phyloP scores from a whole-genome alignment of 2,888 invertebrate genomes.

The Tanypteryx hageni region DNA sequence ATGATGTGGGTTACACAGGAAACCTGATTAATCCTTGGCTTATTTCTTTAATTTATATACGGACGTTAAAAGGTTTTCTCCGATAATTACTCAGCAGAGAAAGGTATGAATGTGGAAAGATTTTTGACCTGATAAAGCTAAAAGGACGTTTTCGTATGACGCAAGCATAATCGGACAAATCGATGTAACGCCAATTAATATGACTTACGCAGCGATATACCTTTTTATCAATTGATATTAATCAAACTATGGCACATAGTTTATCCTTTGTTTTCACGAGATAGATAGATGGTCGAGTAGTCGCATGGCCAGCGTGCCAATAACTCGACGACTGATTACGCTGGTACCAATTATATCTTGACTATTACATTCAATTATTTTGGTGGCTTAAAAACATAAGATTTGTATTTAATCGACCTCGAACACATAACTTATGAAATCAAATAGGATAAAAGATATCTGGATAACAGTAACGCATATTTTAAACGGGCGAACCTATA shows the following conservation, averaged over 20 bases:
- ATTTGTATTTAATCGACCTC: not conserved
- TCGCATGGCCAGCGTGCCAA: slow-evolving; percentile 7
- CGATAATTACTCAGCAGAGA: not conserved
- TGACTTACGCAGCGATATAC: not conserved
- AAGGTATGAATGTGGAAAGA: not conserved
- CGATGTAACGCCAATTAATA: not conserved
- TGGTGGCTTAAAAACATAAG: not conserved
- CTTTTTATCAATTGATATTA: not conserved
- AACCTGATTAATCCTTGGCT: too few species aligned
- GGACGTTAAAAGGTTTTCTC: not conserved
- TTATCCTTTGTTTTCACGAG: not conserved
- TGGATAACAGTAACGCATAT: too few species aligned
- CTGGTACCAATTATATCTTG: not conserved
- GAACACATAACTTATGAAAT: not conserved
- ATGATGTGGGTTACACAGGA: too few species aligned
- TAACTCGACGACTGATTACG: not conserved
- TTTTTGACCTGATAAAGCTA: not conserved
- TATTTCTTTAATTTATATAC: too few species aligned
- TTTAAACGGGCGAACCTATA: too few species aligned
- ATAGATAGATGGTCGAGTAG: not conserved
- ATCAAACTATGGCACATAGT: not conserved
- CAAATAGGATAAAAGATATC: too few species aligned
- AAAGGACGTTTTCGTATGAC: not conserved
- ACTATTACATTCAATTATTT: not conserved
- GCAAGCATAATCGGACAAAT: not conserved